Conservation (phyloP, 2,888 invertebrate species). For the Spisula subtruncata region DNA sequence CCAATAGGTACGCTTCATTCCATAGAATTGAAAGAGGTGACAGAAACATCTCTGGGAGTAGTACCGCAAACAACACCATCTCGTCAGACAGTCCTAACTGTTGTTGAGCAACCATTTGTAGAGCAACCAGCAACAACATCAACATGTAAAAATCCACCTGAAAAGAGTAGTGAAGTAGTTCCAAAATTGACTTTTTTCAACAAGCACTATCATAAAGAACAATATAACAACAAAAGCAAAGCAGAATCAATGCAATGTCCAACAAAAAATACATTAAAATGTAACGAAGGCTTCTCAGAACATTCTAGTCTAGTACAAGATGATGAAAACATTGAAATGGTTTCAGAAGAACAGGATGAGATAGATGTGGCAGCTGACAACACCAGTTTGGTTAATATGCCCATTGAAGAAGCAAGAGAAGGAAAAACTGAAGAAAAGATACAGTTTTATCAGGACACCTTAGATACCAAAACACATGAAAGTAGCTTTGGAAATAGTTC, state of each 20-base stretch:
- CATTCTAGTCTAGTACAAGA: neutral
- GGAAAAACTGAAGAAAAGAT: neutral
- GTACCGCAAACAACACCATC: neutral
- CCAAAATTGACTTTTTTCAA: neutral
- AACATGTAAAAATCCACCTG: neutral
- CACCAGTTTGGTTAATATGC: neutral
- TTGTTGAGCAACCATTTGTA: neutral
- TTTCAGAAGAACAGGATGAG: neutral
- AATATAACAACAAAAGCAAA: neutral
- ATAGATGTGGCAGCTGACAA: neutral
- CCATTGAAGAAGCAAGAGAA: neutral
- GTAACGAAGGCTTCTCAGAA: neutral
- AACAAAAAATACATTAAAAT: neutral
- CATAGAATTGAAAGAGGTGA: neutral
- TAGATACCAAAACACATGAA: too few relatives aligned
- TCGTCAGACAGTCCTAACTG: neutral
- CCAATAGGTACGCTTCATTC: slow-evolving; percentile 26
- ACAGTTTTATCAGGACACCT: too few relatives aligned
- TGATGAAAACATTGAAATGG: neutral
- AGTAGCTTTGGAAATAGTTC: too few relatives aligned
- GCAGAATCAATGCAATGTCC: neutral
- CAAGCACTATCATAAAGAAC: neutral
- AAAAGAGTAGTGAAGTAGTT: neutral
- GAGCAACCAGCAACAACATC: neutral
- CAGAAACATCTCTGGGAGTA: slow-evolving; percentile 28